phyloP scores from a whole-genome alignment of 1,140 invertebrate genomes.

The Lepidurus packardi region DNA sequence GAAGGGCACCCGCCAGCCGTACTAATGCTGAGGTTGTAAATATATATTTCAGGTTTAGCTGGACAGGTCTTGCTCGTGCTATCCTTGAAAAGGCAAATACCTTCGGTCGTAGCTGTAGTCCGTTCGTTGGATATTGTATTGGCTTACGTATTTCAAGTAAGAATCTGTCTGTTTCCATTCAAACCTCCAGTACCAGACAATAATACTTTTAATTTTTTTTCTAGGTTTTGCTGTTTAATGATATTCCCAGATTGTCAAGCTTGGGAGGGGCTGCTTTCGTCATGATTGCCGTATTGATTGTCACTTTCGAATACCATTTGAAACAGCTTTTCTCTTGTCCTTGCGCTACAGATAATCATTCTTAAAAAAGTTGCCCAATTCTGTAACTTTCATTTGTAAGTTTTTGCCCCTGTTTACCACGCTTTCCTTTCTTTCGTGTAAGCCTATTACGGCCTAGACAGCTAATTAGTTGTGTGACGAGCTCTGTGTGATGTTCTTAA shows the following conservation, averaged over 20 bases:
- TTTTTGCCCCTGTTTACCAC: neutral
- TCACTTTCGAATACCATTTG: conserved; percentile 25
- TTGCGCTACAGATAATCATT: neutral
- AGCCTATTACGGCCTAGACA: neutral
- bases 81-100: conserved; percentile 4
- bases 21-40: neutral
- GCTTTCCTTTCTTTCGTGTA: neutral
- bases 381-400: neutral
- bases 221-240: conserved; percentile 18
- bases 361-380: neutral
- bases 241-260: conserved; percentile 17
- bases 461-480: neutral
- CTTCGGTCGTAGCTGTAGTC: conserved; percentile 7
- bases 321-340: conserved; percentile 11
- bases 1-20: too few relatives aligned
- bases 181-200: neutral
- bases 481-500: neutral
- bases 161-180: neutral
- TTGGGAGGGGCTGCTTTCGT: conserved; percentile 16
- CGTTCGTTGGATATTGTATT: conserved; percentile 27
- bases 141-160: conserved; percentile 26
- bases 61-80: conserved; percentile 23
- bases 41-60: neutral
- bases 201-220: neutral
- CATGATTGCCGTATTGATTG: conserved; percentile 11